Conservation (phyloP, 2,888 invertebrate species). For the Cephus pygmeus region DNA sequence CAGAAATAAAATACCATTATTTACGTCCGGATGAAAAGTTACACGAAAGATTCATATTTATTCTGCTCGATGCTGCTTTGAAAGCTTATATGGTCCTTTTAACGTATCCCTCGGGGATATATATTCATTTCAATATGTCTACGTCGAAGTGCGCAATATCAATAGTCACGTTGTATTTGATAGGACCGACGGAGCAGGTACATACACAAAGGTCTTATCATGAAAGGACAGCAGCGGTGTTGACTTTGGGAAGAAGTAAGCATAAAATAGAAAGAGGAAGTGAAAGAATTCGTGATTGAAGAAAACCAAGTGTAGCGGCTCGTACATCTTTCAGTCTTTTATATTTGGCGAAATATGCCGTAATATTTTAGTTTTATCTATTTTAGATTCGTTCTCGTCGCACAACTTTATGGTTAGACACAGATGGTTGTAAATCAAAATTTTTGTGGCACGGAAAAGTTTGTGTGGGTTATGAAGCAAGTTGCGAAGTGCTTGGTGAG, state of each 20-base stretch:
- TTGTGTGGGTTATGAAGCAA: slow-evolving; percentile 39
- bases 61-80: neutral
- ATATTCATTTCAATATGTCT: neutral
- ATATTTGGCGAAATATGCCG: slow-evolving; percentile 10
- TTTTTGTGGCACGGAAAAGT: slow-evolving; percentile 36
- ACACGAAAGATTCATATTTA: neutral
- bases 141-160: neutral
- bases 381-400: slow-evolving; percentile 18
- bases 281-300: neutral
- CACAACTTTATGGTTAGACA: slow-evolving; percentile 17
- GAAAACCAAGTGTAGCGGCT: neutral
- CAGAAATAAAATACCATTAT: neutral
- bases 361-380: slow-evolving; percentile 19
- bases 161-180: neutral
- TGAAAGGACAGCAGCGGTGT: neutral
- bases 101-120: neutral
- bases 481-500: slow-evolving; percentile 31
- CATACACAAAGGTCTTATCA: neutral
- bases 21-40: neutral
- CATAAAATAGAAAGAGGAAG: neutral
- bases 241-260: neutral
- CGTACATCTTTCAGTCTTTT: slow-evolving; percentile 5
- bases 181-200: neutral
- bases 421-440: slow-evolving; percentile 34
- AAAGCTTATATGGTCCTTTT: neutral